Conservation (phyloP, 2,113 vertebrate species). For the Oryzias melastigma region DNA sequence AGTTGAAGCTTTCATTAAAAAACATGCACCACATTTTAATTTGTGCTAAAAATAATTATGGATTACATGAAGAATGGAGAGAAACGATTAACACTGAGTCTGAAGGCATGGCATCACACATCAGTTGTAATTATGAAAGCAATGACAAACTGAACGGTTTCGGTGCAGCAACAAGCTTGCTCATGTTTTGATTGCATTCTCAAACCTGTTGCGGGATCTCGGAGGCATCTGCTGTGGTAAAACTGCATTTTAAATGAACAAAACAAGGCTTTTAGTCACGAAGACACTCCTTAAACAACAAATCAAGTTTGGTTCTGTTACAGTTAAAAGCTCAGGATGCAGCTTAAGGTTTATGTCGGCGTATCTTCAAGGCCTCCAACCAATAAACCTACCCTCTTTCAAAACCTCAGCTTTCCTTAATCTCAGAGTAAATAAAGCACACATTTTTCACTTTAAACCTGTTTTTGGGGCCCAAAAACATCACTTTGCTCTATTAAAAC, state of each 20-base stretch:
- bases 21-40: not conserved
- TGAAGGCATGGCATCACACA: not conserved
- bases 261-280: conserved; percentile 10
- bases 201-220: not conserved
- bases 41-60: not conserved
- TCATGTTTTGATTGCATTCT: not conserved
- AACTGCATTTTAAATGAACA: conserved; percentile 22
- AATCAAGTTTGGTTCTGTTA: not conserved
- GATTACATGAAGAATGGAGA: not conserved
- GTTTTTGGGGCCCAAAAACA: not conserved
- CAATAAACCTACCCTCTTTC: not conserved
- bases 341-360: not conserved
- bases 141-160: not conserved
- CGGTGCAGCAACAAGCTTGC: not conserved
- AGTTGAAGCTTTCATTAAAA: not conserved
- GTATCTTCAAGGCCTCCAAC: not conserved
- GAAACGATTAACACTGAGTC: not conserved
- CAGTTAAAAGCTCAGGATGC: not conserved
- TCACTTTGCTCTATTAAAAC: not conserved
- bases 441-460: no score
- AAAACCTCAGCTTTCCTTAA: not conserved
- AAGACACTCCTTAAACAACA: conserved; percentile 8
- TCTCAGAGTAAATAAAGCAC: not conserved
- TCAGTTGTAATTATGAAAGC: not conserved
- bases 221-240: not conserved